Percentiles rank a stretch among this genome's conserved stretches.
Conservation (phyloP, 2,797 vertebrate species). For the Paramormyrops hopkinsi region DNA sequence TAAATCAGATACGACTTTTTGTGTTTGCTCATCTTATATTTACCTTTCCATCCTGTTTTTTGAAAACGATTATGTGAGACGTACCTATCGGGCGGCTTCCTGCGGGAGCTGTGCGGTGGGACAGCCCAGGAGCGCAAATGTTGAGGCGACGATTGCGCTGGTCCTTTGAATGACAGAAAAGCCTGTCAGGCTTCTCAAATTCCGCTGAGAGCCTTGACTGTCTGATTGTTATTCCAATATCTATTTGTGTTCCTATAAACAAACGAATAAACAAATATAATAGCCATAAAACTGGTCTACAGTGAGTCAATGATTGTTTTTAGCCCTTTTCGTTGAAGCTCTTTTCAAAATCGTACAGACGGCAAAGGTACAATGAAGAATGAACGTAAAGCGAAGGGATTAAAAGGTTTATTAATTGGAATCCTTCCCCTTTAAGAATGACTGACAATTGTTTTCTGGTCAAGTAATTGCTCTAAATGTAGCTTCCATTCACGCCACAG, state of each 20-base stretch:
- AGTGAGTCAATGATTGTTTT: not conserved
- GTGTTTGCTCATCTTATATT: not conserved
- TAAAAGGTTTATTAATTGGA: conserved; percentile 80
- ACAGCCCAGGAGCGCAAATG: conserved; percentile 38
- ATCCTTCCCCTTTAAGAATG: conserved; percentile 85
- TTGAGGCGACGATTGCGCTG: conserved; percentile 23
- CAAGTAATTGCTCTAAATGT: conserved; percentile 78
- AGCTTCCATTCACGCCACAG: conserved; percentile 54
- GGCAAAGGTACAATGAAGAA: conserved; percentile 54
- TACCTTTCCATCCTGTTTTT: not conserved
- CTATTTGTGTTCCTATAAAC: conserved; percentile 2
- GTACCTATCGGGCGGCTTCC: conserved; percentile 43
- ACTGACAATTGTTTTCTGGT: conserved; percentile 77
- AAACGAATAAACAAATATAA: conserved; percentile 18
- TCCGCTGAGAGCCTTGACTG: not conserved
- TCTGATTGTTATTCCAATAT: conserved; percentile 6
- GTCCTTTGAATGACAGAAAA: conserved; percentile 22
- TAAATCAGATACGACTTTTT: not conserved
- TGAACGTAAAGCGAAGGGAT: conserved; percentile 73
- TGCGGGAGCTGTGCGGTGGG: conserved; percentile 40
- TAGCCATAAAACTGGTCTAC: not conserved
- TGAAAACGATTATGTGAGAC: not conserved
- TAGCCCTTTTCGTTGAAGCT: conserved; percentile 22
- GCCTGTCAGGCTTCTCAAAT: not conserved
- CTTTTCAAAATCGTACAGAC: conserved; percentile 39